These are phyloP conservation scores for Anguilla obscura DNA, from an alignment of 2,797 vertebrate species.

Conservation along the genomic window DNA sequence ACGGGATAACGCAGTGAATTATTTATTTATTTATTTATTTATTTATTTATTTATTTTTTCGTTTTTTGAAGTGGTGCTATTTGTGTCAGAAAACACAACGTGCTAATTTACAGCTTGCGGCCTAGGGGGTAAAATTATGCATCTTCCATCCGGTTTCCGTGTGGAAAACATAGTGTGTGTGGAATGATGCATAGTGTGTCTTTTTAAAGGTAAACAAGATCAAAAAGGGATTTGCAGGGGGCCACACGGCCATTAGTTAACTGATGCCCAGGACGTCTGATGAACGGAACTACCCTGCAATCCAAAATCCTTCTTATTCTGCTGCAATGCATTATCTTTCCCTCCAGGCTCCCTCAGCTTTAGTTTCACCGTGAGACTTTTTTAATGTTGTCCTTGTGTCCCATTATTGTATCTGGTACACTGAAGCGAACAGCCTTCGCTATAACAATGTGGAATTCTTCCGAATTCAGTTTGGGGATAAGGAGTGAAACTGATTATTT, in stretches of 20 bases:
- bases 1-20: conserved; percentile 27
- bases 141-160: conserved; percentile 17
- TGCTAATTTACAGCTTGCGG: conserved; percentile 24
- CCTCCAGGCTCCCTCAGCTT: neutral
- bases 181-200: neutral
- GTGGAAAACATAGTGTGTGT: neutral
- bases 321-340: neutral
- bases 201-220: neutral
- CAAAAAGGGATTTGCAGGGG: neutral
- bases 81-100: conserved; percentile 14
- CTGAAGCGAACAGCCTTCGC: neutral
- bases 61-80: conserved; percentile 13
- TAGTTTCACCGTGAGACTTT: neutral
- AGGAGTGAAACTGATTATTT: conserved; percentile 22
- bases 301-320: neutral
- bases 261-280: neutral
- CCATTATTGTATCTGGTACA: neutral
- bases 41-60: neutral
- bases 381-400: neutral
- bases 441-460: neutral
- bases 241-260: neutral
- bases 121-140: neutral
- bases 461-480: neutral
- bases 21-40: neutral
- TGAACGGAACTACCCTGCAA: neutral